Evolutionary conservation across 1,140 invertebrate genomes (phyloP).

Genomic region (Globodera rostochiensis): DNA sequence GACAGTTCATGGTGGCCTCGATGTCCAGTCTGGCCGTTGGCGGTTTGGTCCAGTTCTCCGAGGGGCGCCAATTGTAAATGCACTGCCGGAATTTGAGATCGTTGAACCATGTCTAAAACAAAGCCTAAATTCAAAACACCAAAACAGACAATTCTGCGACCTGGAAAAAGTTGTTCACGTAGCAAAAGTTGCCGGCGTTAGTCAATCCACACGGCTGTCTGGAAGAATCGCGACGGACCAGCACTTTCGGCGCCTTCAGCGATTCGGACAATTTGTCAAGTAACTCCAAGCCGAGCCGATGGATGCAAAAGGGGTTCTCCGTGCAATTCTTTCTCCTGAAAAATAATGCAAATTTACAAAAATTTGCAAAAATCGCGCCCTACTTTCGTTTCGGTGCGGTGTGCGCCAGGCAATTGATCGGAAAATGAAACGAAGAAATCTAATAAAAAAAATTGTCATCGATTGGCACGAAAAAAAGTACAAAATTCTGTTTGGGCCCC

Average conservation of each 20-base stretch:
- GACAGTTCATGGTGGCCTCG: slow-evolving; percentile 51
- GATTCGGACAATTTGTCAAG: slow-evolving; percentile 54
- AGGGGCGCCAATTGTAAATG: slow-evolving; percentile 55
- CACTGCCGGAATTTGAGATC: slow-evolving; percentile 60
- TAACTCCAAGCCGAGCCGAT: slow-evolving; percentile 58
- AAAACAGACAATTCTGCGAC: slow-evolving; percentile 18
- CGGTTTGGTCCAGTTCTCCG: slow-evolving; percentile 38
- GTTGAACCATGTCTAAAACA: slow-evolving; percentile 60
- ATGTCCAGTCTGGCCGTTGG: slow-evolving; percentile 54
- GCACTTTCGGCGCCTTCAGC: slow-evolving; percentile 29
- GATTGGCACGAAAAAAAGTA: too few species aligned
- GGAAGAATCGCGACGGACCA: slow-evolving; percentile 44
- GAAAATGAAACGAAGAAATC: too few species aligned
- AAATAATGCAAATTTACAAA: slow-evolving; percentile 12
- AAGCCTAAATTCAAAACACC: slow-evolving; percentile 1
- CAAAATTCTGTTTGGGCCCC: too few species aligned
- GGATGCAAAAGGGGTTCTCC: slow-evolving; percentile 56
- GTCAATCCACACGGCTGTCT: slow-evolving; percentile 56
- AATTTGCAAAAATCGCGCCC: neutral
- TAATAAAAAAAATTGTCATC: too few species aligned
- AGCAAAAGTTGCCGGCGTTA: slow-evolving; percentile 61
- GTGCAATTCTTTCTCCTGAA: slow-evolving; percentile 49
- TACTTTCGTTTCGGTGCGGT: slow-evolving; percentile 46
- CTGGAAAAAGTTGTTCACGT: slow-evolving; percentile 63
- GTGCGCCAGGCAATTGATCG: slow-evolving; percentile 26